phyloP scores from a whole-genome alignment of 2,797 vertebrate genomes.

The Esox masquinongy region DNA sequence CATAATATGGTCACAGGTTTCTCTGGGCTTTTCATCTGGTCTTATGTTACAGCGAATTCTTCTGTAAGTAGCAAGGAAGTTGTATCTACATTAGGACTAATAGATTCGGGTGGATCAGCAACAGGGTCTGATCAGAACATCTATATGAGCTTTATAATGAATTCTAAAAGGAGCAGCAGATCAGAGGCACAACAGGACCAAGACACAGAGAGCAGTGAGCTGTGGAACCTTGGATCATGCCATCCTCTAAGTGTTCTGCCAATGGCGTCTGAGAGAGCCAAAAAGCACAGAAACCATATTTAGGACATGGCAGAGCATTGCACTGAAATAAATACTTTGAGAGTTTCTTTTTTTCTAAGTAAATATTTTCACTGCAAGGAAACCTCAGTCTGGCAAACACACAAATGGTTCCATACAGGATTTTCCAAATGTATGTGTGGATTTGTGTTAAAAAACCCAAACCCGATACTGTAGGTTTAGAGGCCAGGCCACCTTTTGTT shows the following conservation, averaged over 20 bases:
- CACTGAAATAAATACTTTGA: constrained; percentile 74
- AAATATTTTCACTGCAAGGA: constrained; percentile 78
- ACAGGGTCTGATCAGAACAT: constrained; percentile 6
- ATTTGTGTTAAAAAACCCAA: constrained; percentile 70
- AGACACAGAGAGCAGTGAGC: constrained; percentile 38
- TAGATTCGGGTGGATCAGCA: neutral
- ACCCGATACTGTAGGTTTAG: constrained; percentile 70
- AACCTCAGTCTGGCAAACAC: constrained; percentile 73
- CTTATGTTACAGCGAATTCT: neutral
- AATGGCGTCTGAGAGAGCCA: constrained; percentile 55
- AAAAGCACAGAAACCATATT: constrained; percentile 66
- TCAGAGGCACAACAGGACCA: constrained; percentile 30
- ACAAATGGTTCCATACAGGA: constrained; percentile 68
- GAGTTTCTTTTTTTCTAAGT: constrained; percentile 62
- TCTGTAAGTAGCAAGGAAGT: neutral
- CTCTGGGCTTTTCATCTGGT: neutral
- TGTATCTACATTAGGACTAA: constrained; percentile 13
- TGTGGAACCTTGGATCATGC: constrained; percentile 33
- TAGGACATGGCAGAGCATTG: constrained; percentile 63
- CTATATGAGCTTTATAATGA: constrained; percentile 6
- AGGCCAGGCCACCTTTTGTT: constrained; percentile 73
- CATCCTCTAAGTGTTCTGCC: constrained; percentile 48
- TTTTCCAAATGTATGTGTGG: constrained; percentile 72
- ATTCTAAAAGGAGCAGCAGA: constrained; percentile 32
- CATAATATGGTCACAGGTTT: constrained; percentile 16